Conservation (phyloP, 2,113 vertebrate species). For the Rattus rattus region DNA sequence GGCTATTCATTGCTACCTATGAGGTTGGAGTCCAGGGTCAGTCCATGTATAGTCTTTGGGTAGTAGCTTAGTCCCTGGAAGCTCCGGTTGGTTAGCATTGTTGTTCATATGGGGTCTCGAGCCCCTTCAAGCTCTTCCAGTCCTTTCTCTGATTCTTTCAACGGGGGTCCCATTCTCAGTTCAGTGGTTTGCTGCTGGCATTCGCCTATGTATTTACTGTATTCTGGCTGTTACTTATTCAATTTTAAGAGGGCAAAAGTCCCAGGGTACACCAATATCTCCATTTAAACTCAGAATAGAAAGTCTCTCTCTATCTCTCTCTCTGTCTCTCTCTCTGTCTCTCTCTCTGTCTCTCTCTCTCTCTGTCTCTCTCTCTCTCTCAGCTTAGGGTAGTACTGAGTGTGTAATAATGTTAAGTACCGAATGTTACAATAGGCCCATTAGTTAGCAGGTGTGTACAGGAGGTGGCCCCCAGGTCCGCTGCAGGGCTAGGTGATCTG, state of each 20-base stretch:
- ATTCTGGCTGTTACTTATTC: neutral
- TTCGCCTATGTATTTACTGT: too few relatives aligned
- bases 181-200: too few relatives aligned
- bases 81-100: too few relatives aligned
- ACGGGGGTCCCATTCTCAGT: too few relatives aligned
- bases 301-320: neutral
- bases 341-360: neutral
- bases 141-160: too few relatives aligned
- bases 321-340: neutral
- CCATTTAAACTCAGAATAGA: neutral
- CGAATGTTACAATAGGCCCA: neutral
- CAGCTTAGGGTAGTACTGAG: neutral
- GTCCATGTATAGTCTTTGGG: too few relatives aligned
- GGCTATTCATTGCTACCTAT: too few relatives aligned
- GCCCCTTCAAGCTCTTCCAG: too few relatives aligned
- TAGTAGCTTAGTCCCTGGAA: too few relatives aligned
- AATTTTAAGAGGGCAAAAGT: neutral
- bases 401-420: neutral
- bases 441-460: neutral
- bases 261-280: constrained; percentile 35
- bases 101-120: too few relatives aligned
- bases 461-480: neutral
- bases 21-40: too few relatives aligned
- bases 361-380: neutral
- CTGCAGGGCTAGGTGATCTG: neutral